Percentiles rank a stretch among this genome's conserved stretches.
Evolutionary conservation across 2,888 invertebrate species (phyloP).

Genomic region (Tachina lurida): DNA sequence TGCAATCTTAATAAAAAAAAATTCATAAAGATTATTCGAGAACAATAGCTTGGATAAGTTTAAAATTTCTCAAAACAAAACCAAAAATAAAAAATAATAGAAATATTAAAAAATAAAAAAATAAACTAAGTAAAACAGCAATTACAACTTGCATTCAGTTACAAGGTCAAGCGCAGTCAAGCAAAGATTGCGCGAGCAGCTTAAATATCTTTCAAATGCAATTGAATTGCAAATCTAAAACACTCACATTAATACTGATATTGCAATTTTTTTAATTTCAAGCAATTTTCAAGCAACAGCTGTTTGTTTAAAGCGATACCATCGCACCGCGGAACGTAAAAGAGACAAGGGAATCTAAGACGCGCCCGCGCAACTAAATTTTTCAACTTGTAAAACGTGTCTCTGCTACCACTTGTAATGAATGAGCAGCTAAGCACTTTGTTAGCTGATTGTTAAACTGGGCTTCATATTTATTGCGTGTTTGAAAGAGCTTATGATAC

Average conservation of each 20-base stretch:
- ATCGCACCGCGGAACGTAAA: conserved; percentile 72
- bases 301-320: conserved; percentile 59
- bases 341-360: conserved; percentile 23
- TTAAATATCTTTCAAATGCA: conserved; percentile 66
- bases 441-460: conserved; percentile 37
- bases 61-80: conserved; percentile 24
- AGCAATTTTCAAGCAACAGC: conserved; percentile 47
- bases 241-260: not conserved
- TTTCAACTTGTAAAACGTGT: conserved; percentile 41
- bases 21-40: not conserved
- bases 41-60: conserved; percentile 22
- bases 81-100: not conserved
- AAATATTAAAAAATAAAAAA: conserved; percentile 10
- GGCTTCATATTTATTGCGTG: conserved; percentile 18
- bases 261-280: not conserved
- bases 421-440: conserved; percentile 12
- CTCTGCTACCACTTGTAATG: conserved; percentile 15
- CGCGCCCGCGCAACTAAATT: conserved; percentile 13
- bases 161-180: conserved; percentile 73
- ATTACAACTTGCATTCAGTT: conserved; percentile 67
- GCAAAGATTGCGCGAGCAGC: conserved; percentile 56
- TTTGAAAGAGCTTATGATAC: conserved; percentile 4
- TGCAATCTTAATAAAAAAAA: conserved; percentile 8
- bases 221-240: conserved; percentile 60
- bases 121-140: conserved; percentile 42